Conservation (phyloP, 2,888 invertebrate species). For the Acronicta psi region DNA sequence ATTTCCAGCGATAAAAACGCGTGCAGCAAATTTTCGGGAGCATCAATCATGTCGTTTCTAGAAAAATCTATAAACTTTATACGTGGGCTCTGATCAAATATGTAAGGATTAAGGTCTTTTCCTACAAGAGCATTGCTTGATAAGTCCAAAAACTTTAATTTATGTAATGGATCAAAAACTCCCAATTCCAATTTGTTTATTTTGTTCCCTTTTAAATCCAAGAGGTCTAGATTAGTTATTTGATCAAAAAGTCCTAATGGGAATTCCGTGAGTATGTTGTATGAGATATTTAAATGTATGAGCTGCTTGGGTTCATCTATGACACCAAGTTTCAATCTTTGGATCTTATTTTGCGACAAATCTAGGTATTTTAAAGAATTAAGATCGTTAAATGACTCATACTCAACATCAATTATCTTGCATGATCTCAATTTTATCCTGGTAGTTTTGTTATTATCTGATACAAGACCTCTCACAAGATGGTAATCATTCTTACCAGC, state of each 20-base stretch:
- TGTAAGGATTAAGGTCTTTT: slow-evolving; percentile 57
- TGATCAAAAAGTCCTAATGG: slow-evolving; percentile 56
- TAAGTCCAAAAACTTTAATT: slow-evolving; percentile 61
- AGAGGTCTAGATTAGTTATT: slow-evolving; percentile 47
- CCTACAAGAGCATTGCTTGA: slow-evolving; percentile 68
- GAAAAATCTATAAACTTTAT: slow-evolving; percentile 59
- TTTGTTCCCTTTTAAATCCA: slow-evolving; percentile 61
- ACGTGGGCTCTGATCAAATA: slow-evolving; percentile 52
- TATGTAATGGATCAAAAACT: slow-evolving; percentile 53
- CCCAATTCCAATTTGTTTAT: slow-evolving; percentile 52
- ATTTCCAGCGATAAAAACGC: slow-evolving; percentile 59
- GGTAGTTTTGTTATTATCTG: slow-evolving; percentile 61
- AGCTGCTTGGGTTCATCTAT: slow-evolving; percentile 55
- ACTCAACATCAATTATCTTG: slow-evolving; percentile 58
- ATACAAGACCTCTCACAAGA: slow-evolving; percentile 62
- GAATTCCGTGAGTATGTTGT: slow-evolving; percentile 55
- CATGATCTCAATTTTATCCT: slow-evolving; percentile 60
- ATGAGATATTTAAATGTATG: slow-evolving; percentile 55
- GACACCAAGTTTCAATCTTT: slow-evolving; percentile 51
- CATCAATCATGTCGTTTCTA: slow-evolving; percentile 57
- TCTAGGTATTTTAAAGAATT: slow-evolving; percentile 53
- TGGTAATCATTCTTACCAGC: slow-evolving; percentile 55
- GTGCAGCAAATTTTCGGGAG: slow-evolving; percentile 59
- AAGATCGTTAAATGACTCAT: slow-evolving; percentile 57
- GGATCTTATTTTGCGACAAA: slow-evolving; percentile 60